Evolutionary conservation across 2,888 invertebrate species (phyloP).

Genomic region (Epinotia bilunana): DNA sequence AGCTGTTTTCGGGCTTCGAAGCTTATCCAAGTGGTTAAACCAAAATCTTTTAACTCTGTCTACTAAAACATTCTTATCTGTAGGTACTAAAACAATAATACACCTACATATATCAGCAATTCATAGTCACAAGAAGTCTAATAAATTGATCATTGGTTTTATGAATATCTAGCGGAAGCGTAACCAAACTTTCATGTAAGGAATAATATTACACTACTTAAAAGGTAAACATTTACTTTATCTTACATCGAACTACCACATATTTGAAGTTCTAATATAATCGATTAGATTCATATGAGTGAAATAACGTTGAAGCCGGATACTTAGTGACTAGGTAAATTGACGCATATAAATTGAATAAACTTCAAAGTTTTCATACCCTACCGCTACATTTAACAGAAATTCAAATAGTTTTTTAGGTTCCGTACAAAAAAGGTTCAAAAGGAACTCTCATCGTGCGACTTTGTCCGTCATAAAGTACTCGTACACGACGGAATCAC

Average conservation of each 20-base stretch:
- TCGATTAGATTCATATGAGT: neutral
- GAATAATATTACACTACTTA: neutral
- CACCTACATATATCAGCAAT: too few relatives aligned
- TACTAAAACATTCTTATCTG: too few relatives aligned
- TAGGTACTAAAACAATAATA: too few relatives aligned
- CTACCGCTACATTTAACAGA: neutral
- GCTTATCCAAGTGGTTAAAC: too few relatives aligned
- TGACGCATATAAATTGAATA: neutral
- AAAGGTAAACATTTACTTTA: slow-evolving; percentile 6
- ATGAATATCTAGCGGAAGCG: neutral
- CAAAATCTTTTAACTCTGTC: too few relatives aligned
- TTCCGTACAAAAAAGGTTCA: neutral
- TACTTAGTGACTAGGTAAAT: neutral
- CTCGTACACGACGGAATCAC: neutral
- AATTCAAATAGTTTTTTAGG: neutral
- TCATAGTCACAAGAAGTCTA: too few relatives aligned
- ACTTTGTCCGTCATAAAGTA: neutral
- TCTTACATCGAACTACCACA: neutral
- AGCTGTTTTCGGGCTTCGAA: too few relatives aligned
- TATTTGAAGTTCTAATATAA: slow-evolving; percentile 3
- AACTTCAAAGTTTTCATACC: neutral
- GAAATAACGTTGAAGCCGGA: neutral
- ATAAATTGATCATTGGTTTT: too few relatives aligned
- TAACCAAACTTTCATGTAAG: neutral
- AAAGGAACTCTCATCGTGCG: neutral